Evolutionary conservation across 2,888 invertebrate species (phyloP).

Genomic region (Sphaerophoria taeniata): DNA sequence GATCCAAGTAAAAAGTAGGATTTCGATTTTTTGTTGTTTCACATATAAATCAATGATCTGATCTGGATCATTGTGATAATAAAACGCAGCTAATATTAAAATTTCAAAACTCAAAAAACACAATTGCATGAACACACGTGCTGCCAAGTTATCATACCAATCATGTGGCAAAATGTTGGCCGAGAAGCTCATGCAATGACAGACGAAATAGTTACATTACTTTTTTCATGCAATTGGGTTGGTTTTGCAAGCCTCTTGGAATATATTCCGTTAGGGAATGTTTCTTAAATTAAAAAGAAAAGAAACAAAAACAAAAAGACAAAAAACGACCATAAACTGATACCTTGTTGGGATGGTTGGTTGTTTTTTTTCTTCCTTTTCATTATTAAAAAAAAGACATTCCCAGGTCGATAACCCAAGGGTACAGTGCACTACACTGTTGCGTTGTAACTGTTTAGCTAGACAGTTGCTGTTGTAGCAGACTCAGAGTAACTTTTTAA

Average conservation of each 20-base stretch:
- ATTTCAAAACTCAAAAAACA: background rate
- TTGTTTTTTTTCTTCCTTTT: slow-evolving; percentile 17
- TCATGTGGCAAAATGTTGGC: background rate
- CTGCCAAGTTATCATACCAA: slow-evolving; percentile 19
- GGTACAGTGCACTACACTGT: slow-evolving; percentile 7
- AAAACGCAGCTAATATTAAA: too few species aligned
- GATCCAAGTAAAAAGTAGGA: too few species aligned
- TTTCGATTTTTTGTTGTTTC: too few species aligned
- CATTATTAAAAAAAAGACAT: slow-evolving; percentile 15
- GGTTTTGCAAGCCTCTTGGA: slow-evolving; percentile 21
- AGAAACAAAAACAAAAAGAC: background rate
- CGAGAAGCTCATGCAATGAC: slow-evolving; percentile 21
- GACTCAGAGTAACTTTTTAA: slow-evolving; percentile 15
- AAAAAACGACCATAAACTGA: slow-evolving; percentile 27
- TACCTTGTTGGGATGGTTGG: slow-evolving; percentile 13
- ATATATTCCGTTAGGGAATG: slow-evolving; percentile 64
- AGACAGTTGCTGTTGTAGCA: slow-evolving; percentile 60
- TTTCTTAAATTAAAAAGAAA: slow-evolving; percentile 27
- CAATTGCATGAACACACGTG: slow-evolving; percentile 58
- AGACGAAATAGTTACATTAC: slow-evolving; percentile 35
- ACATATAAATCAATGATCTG: too few species aligned
- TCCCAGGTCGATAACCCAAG: slow-evolving; percentile 50
- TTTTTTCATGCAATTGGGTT: slow-evolving; percentile 32
- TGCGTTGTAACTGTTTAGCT: slow-evolving; percentile 29
- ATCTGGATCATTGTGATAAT: too few species aligned